Evolutionary conservation across 2,113 vertebrate species (phyloP).

Genomic region (Dissostichus mawsoni): DNA sequence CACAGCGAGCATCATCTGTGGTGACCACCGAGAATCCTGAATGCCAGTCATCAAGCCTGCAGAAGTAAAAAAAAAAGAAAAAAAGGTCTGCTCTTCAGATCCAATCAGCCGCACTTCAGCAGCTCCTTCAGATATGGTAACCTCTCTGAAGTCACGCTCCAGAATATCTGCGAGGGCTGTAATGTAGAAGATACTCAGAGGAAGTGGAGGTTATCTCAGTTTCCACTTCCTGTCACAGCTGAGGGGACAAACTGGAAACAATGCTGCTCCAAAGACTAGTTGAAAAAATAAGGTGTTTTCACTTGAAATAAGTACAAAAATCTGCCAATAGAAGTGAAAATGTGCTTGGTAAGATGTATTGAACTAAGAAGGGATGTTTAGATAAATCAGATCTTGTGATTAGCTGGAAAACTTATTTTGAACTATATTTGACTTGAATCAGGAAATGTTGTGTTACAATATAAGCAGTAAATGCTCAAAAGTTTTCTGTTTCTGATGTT

Average conservation of each 20-base stretch:
- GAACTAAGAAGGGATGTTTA: no score
- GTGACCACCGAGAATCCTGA: constrained; percentile 14
- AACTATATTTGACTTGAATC: no score
- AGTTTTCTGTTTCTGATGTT: no score
- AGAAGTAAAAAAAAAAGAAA: neutral
- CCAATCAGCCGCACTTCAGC: constrained; percentile 44
- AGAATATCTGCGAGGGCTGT: neutral
- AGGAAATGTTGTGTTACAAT: no score
- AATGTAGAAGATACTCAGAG: neutral
- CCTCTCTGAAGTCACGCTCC: neutral
- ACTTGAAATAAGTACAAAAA: no score
- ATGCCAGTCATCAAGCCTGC: constrained; percentile 17
- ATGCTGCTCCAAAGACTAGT: no score
- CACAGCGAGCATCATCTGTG: neutral
- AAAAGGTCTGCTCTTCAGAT: constrained; percentile 36
- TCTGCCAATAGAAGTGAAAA: no score
- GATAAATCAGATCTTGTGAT: no score
- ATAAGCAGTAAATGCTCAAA: no score
- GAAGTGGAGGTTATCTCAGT: neutral
- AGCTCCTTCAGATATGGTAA: constrained; percentile 20
- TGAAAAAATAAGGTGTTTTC: no score
- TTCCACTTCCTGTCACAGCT: neutral
- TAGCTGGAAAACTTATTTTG: no score
- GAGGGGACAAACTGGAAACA: neutral
- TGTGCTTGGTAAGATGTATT: no score